Percentiles rank a stretch among this genome's conserved stretches.
phyloP scores from a whole-genome alignment of 1,140 invertebrate genomes.

The Chrysoperla carnea region DNA sequence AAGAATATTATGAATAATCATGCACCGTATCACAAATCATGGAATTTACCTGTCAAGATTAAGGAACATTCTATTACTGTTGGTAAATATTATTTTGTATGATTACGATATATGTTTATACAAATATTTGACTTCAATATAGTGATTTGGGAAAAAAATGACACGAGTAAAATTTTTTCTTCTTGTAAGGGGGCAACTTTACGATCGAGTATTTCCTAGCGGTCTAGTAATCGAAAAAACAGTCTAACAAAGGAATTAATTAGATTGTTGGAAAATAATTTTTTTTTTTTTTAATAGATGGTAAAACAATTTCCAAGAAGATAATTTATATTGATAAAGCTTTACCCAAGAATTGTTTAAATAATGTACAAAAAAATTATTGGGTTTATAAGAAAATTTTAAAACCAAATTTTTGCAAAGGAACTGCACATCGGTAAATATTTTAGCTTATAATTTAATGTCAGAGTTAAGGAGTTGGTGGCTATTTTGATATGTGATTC shows the following conservation, averaged over 20 bases:
- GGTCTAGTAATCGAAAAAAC: no score
- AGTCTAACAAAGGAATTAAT: conserved; percentile 6
- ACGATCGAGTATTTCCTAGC: no score
- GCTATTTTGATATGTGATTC: no score
- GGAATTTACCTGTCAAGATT: conserved; percentile 24
- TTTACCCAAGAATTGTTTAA: conserved; percentile 17
- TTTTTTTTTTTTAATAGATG: conserved; percentile 7
- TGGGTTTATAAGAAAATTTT: conserved; percentile 22
- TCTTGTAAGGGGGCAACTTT: no score
- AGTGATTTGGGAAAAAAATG: no score
- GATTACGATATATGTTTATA: no score
- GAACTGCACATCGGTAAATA: conserved; percentile 11
- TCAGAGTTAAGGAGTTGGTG: background rate
- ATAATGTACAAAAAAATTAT: conserved; percentile 17
- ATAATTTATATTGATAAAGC: conserved; percentile 26
- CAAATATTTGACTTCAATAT: no score
- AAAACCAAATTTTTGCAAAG: conserved; percentile 15
- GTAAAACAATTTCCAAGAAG: conserved; percentile 14
- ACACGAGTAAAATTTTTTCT: no score
- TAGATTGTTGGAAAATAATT: background rate
- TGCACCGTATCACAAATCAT: conserved; percentile 15
- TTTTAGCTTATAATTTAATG: background rate
- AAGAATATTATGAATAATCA: conserved; percentile 23
- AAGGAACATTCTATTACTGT: conserved; percentile 14
- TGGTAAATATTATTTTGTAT: background rate